Evolutionary conservation across 2,888 invertebrate genomes (phyloP).

Genomic region (Euproctis similis): DNA sequence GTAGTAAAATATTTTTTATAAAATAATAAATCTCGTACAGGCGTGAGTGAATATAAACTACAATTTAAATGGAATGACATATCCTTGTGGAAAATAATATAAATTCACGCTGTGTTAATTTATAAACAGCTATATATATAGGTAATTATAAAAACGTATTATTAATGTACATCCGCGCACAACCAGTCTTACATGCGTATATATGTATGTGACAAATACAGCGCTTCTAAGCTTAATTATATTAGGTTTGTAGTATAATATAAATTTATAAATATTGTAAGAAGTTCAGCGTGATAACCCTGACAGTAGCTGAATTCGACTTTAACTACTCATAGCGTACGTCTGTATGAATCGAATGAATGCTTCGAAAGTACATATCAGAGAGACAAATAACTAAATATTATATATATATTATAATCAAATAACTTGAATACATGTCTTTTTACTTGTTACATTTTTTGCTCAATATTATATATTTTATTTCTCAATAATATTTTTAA

Average conservation of each 20-base stretch:
- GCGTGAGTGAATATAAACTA: constrained; percentile 18
- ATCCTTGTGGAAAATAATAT: constrained; percentile 33
- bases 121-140: constrained; percentile 23
- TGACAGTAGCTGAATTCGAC: constrained; percentile 45
- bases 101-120: constrained; percentile 24
- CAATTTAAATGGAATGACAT: constrained; percentile 44
- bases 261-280: constrained; percentile 23
- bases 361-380: constrained; percentile 63
- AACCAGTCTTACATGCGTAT: constrained; percentile 28
- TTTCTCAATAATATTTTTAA: constrained; percentile 12
- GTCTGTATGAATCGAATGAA: constrained; percentile 16
- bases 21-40: constrained; percentile 17
- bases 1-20: too few relatives aligned
- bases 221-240: constrained; percentile 47
- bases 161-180: constrained; percentile 49
- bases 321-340: constrained; percentile 18
- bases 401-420: constrained; percentile 5
- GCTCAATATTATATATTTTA: constrained; percentile 27
- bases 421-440: constrained; percentile 33
- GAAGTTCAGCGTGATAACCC: constrained; percentile 32
- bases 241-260: constrained; percentile 43
- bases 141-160: constrained; percentile 18
- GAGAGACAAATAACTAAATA: constrained; percentile 59
- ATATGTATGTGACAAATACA: constrained; percentile 47
- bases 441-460: constrained; percentile 29